These are phyloP conservation scores for Dysmachus trigonus DNA, from an alignment of 2,888 invertebrate genomes.

Conservation along the genomic window DNA sequence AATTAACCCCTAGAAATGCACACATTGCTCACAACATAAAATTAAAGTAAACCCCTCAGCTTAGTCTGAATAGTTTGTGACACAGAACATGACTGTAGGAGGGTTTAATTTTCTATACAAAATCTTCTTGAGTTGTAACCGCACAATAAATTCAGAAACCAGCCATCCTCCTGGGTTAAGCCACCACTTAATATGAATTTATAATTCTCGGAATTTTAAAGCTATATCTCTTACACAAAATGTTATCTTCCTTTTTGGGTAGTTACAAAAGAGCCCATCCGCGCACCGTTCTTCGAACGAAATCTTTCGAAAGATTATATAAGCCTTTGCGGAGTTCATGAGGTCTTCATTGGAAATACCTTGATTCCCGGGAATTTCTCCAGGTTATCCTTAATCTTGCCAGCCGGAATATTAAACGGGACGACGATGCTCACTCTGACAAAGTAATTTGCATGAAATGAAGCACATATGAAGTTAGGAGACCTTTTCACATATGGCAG, in stretches of 20 bases:
- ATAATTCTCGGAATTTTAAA: background rate
- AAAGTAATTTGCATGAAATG: background rate
- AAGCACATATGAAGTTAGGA: background rate
- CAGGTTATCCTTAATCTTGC: background rate
- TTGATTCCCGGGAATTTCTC: background rate
- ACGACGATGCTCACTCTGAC: background rate
- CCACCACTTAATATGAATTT: background rate
- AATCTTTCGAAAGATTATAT: background rate
- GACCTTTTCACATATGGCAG: background rate
- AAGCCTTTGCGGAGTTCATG: background rate
- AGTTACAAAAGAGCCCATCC: background rate
- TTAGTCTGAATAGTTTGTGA: background rate
- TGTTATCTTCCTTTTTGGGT: background rate
- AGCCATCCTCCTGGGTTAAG: background rate
- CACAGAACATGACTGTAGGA: background rate
- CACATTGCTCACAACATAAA: background rate
- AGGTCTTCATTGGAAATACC: background rate
- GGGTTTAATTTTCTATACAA: background rate
- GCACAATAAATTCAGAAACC: background rate
- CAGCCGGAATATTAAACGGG: background rate
- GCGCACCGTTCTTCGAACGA: background rate
- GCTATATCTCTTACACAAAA: background rate
- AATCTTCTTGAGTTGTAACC: background rate
- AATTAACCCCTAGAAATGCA: background rate
- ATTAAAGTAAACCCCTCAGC: background rate